Base-by-base conservation (phyloP, 2,797 vertebrate species). In the Rhabdomys pumilio region DNA sequence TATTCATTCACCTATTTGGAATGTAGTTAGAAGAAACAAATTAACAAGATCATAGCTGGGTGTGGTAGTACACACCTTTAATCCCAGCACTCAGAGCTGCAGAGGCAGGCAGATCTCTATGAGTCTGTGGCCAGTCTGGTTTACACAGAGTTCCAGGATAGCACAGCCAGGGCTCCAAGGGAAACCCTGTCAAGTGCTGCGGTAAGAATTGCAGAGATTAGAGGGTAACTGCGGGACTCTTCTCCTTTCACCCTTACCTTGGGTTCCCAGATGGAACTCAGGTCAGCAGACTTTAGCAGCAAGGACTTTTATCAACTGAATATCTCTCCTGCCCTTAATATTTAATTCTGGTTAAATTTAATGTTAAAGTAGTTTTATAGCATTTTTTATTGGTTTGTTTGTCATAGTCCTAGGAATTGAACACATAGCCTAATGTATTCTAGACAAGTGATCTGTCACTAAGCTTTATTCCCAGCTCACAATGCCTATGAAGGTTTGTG, bases 11-110 rank as follows among this genome's bases (percentile, higher is more conserved):
- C 65, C 44, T 55, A 38, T 55, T n/a, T 87, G 65, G 41, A 94
- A 94, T 59, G 50, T 76, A 41, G 9, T 79, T 91, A 22, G 4
- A 91, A 38, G n/a, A 85, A 84, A 41, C 50, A 50, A 90, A 87
- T 75, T 75, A 75, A 6, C 76, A 44, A 73, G 73, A 53, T 69
- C 4, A 86, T 50, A 26, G 22, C 31, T 53, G 31, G 63, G 44
- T 14, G 1, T 50, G 44, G 29, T 20, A 50, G 3, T 85, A 29
- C 10, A 34, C 44, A 85, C 38, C 26, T 85, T 50, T 50, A 50
- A 22, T n/a, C 17, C 6, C 31, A 50, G 19, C 44, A 85, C 31
- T 85, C 63, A 72, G 31, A 65, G 31, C 50, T 11, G 41, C 17
- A 65, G 41, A 84, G 59, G 9, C 24, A 44, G 57, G 13, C 11